A percentile compares a stretch with the other conserved stretches of the same genome.
Evolutionary conservation across 1,140 invertebrate genomes (phyloP).

Genomic region (Panulirus ornatus): DNA sequence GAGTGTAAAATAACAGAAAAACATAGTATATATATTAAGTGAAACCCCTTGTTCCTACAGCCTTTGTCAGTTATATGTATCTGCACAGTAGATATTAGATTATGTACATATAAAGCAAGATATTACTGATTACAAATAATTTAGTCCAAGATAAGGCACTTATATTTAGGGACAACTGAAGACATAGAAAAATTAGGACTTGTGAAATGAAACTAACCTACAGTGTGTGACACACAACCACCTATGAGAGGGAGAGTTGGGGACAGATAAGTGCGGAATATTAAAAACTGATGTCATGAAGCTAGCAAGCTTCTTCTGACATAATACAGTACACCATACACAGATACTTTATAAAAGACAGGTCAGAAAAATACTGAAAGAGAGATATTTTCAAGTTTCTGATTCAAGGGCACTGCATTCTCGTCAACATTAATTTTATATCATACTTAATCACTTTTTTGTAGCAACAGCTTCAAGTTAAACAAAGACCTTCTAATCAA

Average conservation of each 20-base stretch:
- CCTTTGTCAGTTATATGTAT: constrained; percentile 25
- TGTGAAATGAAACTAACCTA: constrained; percentile 69
- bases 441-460: neutral
- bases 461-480: neutral
- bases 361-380: neutral
- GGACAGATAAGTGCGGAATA: constrained; percentile 48
- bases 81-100: constrained; percentile 42
- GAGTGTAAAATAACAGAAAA: constrained; percentile 23
- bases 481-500: neutral
- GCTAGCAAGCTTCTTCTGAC: constrained; percentile 30
- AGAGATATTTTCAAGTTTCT: constrained; percentile 14
- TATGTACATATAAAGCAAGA: constrained; percentile 64
- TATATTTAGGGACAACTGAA: constrained; percentile 28
- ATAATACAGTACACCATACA: constrained; percentile 22
- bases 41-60: constrained; percentile 49
- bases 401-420: constrained; percentile 20
- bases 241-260: constrained; percentile 59
- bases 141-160: constrained; percentile 36
- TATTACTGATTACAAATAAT: constrained; percentile 44
- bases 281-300: constrained; percentile 27
- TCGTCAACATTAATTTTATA: neutral
- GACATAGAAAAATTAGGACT: constrained; percentile 42
- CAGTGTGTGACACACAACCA: constrained; percentile 66
- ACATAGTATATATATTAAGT: constrained; percentile 12
- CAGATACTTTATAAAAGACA: constrained; percentile 1